These are phyloP conservation scores for Anthoscopus minutus DNA, from an alignment of 2,113 vertebrate genomes.

Conservation along the genomic window DNA sequence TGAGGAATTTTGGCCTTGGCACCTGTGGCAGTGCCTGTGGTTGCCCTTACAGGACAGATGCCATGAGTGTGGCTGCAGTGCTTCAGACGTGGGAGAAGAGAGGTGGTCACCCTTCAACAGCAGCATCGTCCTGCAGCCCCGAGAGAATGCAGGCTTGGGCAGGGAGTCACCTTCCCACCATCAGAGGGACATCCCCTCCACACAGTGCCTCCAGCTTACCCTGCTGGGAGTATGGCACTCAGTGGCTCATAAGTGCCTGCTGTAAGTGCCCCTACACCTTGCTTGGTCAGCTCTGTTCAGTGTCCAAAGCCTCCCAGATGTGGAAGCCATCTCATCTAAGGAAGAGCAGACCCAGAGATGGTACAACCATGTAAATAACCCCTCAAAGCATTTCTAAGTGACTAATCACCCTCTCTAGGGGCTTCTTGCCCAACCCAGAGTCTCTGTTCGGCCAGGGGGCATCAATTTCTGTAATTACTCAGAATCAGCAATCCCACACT, in stretches of 20 bases:
- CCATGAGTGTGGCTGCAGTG: fast-evolving
- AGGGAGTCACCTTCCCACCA: not conserved
- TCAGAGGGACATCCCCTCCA: not conserved
- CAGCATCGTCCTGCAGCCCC: not conserved
- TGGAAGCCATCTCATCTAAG: not conserved
- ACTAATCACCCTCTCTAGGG: not conserved
- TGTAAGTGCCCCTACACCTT: not conserved
- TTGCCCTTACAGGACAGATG: not conserved
- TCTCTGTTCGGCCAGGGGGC: not conserved
- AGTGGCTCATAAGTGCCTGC: not conserved
- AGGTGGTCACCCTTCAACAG: not conserved
- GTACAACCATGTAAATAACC: not conserved
- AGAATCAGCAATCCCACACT: not conserved
- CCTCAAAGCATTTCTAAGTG: not conserved
- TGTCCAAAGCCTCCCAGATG: fast-evolving
- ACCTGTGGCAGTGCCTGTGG: not conserved
- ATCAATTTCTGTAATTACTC: not conserved
- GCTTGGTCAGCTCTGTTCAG: not conserved
- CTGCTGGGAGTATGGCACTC: not conserved
- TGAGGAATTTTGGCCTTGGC: not conserved
- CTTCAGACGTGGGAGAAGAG: not conserved
- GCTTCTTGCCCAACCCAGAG: not conserved
- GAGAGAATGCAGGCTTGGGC: not conserved
- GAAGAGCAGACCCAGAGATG: not conserved
- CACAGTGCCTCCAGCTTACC: not conserved